Evolutionary conservation across 2,888 invertebrate genomes (phyloP).

Genomic region (Diogma glabrata): DNA sequence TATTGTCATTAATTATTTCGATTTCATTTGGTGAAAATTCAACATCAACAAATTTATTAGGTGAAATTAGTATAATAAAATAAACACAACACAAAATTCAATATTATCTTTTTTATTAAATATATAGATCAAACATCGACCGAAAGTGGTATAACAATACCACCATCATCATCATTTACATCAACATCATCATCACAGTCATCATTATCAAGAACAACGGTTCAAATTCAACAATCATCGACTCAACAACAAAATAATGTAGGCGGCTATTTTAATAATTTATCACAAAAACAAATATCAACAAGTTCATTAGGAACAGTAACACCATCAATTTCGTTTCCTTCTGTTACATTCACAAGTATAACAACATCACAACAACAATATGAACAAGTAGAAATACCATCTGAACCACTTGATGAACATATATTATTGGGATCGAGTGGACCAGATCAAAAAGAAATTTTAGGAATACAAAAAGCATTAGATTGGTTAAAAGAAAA

Average conservation of each 20-base stretch:
- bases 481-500: slow-evolving; percentile 62
- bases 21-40: slow-evolving; percentile 6
- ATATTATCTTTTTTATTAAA: neutral
- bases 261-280: slow-evolving; percentile 1
- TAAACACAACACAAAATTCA: neutral
- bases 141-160: slow-evolving; percentile 2
- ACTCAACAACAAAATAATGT: slow-evolving; percentile 10
- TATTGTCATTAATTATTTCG: slow-evolving; percentile 3
- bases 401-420: slow-evolving; percentile 20
- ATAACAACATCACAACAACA: slow-evolving; percentile 5
- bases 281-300: slow-evolving; percentile 10
- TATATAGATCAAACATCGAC: slow-evolving; percentile 4
- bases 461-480: slow-evolving; percentile 41
- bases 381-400: neutral
- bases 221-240: slow-evolving; percentile 10
- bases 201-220: slow-evolving; percentile 6
- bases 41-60: slow-evolving; percentile 5
- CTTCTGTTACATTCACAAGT: slow-evolving; percentile 9
- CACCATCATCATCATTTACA: slow-evolving; percentile 11
- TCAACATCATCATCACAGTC: slow-evolving; percentile 7
- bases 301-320: slow-evolving; percentile 2
- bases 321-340: slow-evolving; percentile 10
- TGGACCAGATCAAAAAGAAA: slow-evolving; percentile 34
- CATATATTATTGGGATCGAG: slow-evolving; percentile 34
- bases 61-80: neutral